These are phyloP conservation scores for Otolemur crassicaudatus DNA, from an alignment of 2,797 vertebrate genomes.

Conservation along the genomic window DNA sequence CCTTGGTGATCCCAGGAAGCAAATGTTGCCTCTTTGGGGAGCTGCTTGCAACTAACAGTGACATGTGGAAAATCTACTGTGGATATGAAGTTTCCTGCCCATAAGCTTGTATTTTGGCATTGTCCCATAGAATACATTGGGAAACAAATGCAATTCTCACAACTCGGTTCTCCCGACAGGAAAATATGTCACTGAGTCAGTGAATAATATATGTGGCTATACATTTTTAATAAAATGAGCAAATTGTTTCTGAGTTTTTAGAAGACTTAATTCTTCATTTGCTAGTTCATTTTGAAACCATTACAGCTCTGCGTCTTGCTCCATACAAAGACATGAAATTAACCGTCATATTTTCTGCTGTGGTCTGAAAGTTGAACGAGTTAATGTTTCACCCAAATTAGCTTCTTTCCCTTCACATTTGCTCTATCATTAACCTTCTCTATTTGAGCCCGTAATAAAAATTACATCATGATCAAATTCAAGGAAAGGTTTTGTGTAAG, in stretches of 20 bases:
- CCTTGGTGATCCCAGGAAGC: neutral
- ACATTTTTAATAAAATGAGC: constrained; percentile 72
- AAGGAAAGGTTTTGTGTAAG: constrained; percentile 74
- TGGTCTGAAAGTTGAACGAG: constrained; percentile 76
- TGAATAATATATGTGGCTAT: constrained; percentile 69
- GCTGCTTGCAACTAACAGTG: neutral
- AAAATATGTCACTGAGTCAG: constrained; percentile 63
- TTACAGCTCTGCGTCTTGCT: constrained; percentile 43
- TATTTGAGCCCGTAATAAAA: constrained; percentile 77
- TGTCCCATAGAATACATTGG: constrained; percentile 35
- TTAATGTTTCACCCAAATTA: constrained; percentile 79
- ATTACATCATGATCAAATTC: constrained; percentile 79
- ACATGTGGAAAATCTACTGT: constrained; percentile 44
- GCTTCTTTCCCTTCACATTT: constrained; percentile 75
- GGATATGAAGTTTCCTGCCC: constrained; percentile 53
- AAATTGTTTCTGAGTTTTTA: constrained; percentile 68
- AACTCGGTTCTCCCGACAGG: constrained; percentile 46
- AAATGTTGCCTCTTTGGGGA: neutral
- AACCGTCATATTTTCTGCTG: constrained; percentile 66
- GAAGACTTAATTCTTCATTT: constrained; percentile 71
- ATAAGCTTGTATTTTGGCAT: constrained; percentile 46
- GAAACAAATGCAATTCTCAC: constrained; percentile 62
- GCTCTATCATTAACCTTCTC: constrained; percentile 79
- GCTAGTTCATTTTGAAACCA: constrained; percentile 57
- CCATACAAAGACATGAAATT: constrained; percentile 58